These are phyloP conservation scores for Stenolophus ochropezus DNA, from an alignment of 2,888 invertebrate species.

Conservation along the genomic window DNA sequence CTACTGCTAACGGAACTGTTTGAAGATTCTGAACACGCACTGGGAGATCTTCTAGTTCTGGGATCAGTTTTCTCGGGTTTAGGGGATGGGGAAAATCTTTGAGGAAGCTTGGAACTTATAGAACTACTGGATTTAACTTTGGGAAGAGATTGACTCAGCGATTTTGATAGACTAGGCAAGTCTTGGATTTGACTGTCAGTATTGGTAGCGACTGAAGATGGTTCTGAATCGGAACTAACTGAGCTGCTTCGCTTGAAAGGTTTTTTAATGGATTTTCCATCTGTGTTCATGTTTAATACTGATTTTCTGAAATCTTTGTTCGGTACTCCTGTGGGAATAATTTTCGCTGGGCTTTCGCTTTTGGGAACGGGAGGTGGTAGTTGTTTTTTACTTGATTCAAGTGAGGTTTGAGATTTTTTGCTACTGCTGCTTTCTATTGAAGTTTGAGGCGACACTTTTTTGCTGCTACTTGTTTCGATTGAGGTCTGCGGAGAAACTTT, in stretches of 20 bases:
- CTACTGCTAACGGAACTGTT: slow-evolving; percentile 68
- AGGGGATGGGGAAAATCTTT: slow-evolving; percentile 63
- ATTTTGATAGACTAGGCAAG: slow-evolving; percentile 42
- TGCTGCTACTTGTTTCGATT: slow-evolving; percentile 32
- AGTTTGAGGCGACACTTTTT: slow-evolving; percentile 61
- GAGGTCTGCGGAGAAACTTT: slow-evolving; percentile 20
- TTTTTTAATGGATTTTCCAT: slow-evolving; percentile 69
- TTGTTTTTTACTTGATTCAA: slow-evolving; percentile 66
- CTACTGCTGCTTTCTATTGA: slow-evolving; percentile 61
- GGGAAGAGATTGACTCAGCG: slow-evolving; percentile 38
- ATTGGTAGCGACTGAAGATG: slow-evolving; percentile 16
- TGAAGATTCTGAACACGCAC: slow-evolving; percentile 70
- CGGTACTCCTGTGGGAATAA: slow-evolving; percentile 72
- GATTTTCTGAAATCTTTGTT: slow-evolving; percentile 87
- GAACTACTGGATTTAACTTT: slow-evolving; percentile 50
- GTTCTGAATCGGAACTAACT: slow-evolving; percentile 71
- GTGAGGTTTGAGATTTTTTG: slow-evolving; percentile 65
- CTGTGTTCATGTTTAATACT: slow-evolving; percentile 80
- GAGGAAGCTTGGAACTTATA: slow-evolving; percentile 67
- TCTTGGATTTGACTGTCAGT: slow-evolving; percentile 43
- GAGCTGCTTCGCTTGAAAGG: slow-evolving; percentile 73
- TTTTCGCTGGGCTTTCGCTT: slow-evolving; percentile 68
- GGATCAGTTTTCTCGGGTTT: slow-evolving; percentile 13
- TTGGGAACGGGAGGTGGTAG: slow-evolving; percentile 74
- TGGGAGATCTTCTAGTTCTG: slow-evolving; percentile 69